Conservation (phyloP, 2,113 vertebrate species). For the Conger conger region DNA sequence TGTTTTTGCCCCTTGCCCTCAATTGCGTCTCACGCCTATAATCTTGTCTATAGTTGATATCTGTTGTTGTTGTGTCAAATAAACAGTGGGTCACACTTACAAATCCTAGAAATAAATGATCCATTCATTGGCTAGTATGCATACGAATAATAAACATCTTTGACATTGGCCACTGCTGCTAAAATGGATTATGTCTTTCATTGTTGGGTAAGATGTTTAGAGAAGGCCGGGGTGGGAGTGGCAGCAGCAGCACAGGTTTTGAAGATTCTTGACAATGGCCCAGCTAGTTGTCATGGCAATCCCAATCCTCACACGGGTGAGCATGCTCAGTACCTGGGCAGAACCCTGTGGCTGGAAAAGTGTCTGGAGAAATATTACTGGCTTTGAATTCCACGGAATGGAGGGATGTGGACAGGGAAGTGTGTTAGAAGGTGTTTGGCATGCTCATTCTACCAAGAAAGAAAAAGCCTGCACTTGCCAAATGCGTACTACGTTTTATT, state of each 20-base stretch:
- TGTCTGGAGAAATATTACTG: constrained; percentile 35
- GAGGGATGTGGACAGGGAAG: not conserved
- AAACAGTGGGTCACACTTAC: not conserved
- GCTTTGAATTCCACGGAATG: not conserved
- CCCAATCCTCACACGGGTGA: not conserved
- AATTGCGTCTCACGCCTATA: not conserved
- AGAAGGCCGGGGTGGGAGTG: not conserved
- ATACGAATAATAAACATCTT: not conserved
- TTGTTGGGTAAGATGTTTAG: not conserved
- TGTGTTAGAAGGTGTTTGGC: not conserved
- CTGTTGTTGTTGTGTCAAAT: not conserved
- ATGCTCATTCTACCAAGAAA: no score
- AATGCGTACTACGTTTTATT: no score
- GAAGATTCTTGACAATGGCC: not conserved
- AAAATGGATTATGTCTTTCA: not conserved
- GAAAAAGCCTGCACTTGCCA: no score
- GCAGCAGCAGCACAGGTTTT: not conserved
- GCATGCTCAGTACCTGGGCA: constrained; percentile 25
- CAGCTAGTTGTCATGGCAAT: not conserved
- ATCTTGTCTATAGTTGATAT: not conserved
- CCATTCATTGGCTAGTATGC: not conserved
- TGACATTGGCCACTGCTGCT: not conserved
- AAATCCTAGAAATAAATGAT: not conserved
- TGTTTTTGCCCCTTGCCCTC: not conserved
- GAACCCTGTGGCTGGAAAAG: constrained; percentile 23